Evolutionary conservation across 2,888 invertebrate species (phyloP).

Genomic region (Eulithis testata): DNA sequence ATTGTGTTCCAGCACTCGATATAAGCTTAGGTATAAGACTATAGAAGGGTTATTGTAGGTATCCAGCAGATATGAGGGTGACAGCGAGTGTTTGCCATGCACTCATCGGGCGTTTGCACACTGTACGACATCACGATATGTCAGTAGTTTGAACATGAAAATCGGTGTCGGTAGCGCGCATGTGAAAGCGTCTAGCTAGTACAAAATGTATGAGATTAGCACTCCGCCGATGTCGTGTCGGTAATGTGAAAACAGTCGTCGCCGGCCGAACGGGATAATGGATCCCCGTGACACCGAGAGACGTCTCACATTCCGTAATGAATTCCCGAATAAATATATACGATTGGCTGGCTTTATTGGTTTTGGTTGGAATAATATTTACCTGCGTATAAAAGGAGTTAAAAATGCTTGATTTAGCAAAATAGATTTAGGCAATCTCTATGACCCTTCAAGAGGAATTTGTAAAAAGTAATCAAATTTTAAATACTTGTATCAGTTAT

Average conservation of each 20-base stretch:
- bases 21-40: constrained; percentile 6
- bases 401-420: background rate
- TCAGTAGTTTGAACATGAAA: too few relatives aligned
- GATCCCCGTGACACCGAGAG: constrained; percentile 55
- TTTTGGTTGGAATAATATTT: constrained; percentile 39
- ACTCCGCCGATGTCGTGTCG: too few relatives aligned
- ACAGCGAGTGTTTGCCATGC: constrained; percentile 71
- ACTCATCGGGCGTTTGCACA: constrained; percentile 29
- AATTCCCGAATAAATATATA: constrained; percentile 62
- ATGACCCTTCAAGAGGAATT: too few relatives aligned
- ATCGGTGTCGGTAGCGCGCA: too few relatives aligned
- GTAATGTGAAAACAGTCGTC: constrained; percentile 46
- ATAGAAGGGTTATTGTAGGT: constrained; percentile 28
- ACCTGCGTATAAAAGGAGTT: constrained; percentile 17
- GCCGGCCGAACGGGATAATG: constrained; percentile 71
- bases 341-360: constrained; percentile 52
- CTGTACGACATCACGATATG: too few relatives aligned
- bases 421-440: background rate
- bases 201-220: too few relatives aligned
- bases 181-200: too few relatives aligned
- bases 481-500: too few relatives aligned
- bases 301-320: constrained; percentile 61
- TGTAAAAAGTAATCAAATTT: too few relatives aligned
- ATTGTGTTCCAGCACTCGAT: background rate
- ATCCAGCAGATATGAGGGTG: constrained; percentile 45